Evolutionary conservation across 2,113 vertebrate genomes (phyloP).

Genomic region (Crotophaga sulcirostris): DNA sequence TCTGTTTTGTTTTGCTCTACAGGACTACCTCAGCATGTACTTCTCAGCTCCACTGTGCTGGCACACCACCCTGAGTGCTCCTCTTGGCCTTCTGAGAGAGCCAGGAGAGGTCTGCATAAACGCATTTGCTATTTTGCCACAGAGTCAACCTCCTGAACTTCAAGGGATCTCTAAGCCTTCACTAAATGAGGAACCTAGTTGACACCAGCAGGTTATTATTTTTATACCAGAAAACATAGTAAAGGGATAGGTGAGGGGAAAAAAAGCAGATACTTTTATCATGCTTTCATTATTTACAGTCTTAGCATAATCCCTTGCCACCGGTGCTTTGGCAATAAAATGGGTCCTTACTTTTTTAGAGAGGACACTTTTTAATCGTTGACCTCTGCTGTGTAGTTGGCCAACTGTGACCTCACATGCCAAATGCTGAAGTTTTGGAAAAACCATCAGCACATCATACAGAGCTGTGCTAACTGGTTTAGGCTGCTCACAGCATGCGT

Average conservation of each 20-base stretch:
- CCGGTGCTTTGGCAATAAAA: background rate
- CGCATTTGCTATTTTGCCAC: background rate
- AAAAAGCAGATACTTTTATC: background rate
- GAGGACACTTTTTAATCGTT: background rate
- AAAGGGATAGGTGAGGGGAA: background rate
- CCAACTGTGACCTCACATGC: background rate
- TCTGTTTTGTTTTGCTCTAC: background rate
- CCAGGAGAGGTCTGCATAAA: background rate
- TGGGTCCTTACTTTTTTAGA: background rate
- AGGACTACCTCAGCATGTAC: background rate
- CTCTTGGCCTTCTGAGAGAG: background rate
- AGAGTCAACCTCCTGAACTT: background rate
- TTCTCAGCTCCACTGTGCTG: background rate
- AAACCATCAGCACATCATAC: background rate
- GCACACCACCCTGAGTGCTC: background rate
- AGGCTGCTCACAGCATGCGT: rapidly evolving
- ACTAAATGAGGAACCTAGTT: background rate
- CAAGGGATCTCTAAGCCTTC: background rate
- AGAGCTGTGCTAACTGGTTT: background rate
- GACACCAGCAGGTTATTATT: background rate
- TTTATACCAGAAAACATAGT: background rate
- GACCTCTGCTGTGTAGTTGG: background rate
- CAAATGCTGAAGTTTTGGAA: background rate
- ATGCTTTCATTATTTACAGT: background rate
- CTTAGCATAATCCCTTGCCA: background rate